A percentile compares a stretch with the other conserved stretches of the same genome.
Evolutionary conservation across 2,113 vertebrate species (phyloP).

Genomic region (Pseudopipra pipra): DNA sequence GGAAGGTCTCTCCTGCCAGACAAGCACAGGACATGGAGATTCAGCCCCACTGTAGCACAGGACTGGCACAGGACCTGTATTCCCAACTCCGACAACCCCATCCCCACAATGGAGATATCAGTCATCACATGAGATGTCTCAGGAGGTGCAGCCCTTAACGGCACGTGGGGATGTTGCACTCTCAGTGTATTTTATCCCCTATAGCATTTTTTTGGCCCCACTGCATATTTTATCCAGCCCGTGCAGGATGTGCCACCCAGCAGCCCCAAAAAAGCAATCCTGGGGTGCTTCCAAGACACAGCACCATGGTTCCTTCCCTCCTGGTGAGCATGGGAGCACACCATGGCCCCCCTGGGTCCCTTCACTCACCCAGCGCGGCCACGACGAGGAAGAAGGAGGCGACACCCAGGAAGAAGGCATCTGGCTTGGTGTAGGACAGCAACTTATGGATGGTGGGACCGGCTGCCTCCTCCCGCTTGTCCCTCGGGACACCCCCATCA

Average conservation of each 20-base stretch:
- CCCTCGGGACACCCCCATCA: neutral
- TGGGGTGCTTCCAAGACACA: neutral
- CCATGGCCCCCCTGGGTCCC: fast-evolving
- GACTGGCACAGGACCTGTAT: neutral
- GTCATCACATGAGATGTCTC: neutral
- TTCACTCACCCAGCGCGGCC: constrained; percentile 86
- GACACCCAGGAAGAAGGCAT: constrained; percentile 77
- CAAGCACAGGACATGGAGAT: neutral
- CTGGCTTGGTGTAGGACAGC: constrained; percentile 86
- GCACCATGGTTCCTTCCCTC: neutral
- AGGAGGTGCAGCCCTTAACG: neutral
- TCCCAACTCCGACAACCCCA: neutral
- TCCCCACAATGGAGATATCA: fast-evolving
- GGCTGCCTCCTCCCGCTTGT: constrained; percentile 65
- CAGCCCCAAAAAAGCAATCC: neutral
- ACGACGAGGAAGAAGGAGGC: constrained; percentile 88
- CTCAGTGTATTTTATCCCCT: neutral
- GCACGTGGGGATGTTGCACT: fast-evolving
- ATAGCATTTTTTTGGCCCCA: fast-evolving
- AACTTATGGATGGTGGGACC: constrained; percentile 87
- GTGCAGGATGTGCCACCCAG: fast-evolving
- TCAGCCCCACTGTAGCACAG: fast-evolving
- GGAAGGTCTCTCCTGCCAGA: constrained; percentile 87
- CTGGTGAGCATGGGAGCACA: neutral
- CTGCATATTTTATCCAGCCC: neutral